Base-by-base conservation (phyloP, 1,140 invertebrate genomes). In the Sitophilus oryzae region DNA sequence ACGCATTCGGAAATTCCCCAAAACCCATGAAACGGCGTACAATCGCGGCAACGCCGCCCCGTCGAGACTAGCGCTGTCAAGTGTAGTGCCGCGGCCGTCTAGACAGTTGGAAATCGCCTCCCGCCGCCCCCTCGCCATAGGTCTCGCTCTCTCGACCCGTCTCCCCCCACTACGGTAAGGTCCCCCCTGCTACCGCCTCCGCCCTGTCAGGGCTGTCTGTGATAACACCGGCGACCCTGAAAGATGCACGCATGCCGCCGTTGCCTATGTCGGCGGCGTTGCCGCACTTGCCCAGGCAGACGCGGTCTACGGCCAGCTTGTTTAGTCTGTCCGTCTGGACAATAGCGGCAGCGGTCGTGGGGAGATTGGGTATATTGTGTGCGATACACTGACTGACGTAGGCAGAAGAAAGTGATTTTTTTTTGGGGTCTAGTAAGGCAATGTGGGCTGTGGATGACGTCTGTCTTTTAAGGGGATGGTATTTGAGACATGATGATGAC, bases 161-260 rank as follows among this genome's bases (percentile, higher is more conserved):
- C 20, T 16, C 40, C 11, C 11, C 14, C 15, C 42, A 5, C 25
- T 5, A 30, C 25, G 5, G 11, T 11, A 5, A 30, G 25, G 25
- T 37, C 18, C 25, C 30, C n/a, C 47, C 25, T n/a, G n/a, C n/a
- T n/a, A n/a, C n/a, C n/a, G n/a, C n/a, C n/a, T n/a, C 35, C 48
- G 42, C 36, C 50, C 35, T 44, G 50, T 50, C 59, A 54, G 46
- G 56, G 55, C 59, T 57, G 59, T 64, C 62, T 64, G 56, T 64
- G 62, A 64, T 64, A 64, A 64, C 59, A 61, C 55, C 45, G 59
- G 52, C 59, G 62, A 61, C 62, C 62, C 62, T 64, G 62, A 64
- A 49, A 61, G 62, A 58, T 64, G 62, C 62, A 64, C 59, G 54
- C 56, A 60, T 53, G 49, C 54, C 53, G 44, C 16, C 45, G 52